Evolutionary conservation across 2,888 invertebrate species (phyloP).

Genomic region (Adela reaumurella): DNA sequence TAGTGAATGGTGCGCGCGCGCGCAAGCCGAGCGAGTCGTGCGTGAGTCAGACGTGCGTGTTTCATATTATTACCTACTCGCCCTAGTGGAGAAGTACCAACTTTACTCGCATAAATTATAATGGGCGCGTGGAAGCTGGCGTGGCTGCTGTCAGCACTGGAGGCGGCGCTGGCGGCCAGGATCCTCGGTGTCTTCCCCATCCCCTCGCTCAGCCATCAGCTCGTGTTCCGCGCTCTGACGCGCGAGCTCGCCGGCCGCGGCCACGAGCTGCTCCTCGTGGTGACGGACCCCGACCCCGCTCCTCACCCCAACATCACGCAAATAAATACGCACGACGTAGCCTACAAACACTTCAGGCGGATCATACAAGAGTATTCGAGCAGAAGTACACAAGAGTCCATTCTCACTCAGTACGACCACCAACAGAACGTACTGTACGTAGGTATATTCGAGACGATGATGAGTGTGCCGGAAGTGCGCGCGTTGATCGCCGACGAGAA

Average conservation of each 20-base stretch:
- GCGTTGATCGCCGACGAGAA: conserved; percentile 3
- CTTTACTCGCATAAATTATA: no score
- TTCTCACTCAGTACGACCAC: not conserved
- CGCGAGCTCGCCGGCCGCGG: conserved; percentile 33
- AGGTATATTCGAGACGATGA: conserved; percentile 10
- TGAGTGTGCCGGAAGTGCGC: conserved; percentile 8
- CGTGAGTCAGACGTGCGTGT: no score
- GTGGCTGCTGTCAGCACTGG: no score
- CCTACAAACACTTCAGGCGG: not conserved
- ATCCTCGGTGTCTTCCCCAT: conserved; percentile 35
- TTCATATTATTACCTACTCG: no score
- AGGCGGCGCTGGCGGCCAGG: conserved; percentile 15
- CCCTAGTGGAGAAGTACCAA: no score
- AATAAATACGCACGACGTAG: conserved; percentile 8
- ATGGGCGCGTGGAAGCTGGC: no score
- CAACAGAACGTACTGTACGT: not conserved
- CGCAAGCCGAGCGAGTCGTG: no score
- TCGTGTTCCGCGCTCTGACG: conserved; percentile 33
- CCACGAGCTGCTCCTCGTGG: conserved; percentile 39
- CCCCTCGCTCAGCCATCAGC: conserved; percentile 45
- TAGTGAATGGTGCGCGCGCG: no score
- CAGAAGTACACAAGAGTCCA: not conserved
- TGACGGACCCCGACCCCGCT: conserved; percentile 36
- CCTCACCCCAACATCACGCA: conserved; percentile 13
- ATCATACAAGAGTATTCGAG: not conserved